Conservation (phyloP, 2,113 vertebrate genomes). For the Brachyhypopomus gauderio region DNA sequence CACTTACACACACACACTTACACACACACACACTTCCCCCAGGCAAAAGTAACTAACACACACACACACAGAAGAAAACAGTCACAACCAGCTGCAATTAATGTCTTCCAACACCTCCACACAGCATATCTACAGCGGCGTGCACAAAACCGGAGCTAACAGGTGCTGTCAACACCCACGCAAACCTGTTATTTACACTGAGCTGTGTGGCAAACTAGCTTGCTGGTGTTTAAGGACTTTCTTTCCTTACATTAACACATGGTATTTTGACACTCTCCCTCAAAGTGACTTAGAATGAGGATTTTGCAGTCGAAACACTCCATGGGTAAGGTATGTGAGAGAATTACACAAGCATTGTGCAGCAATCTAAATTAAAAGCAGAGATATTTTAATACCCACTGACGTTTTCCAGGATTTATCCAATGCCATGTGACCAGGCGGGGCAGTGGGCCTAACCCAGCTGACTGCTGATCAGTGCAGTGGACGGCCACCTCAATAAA, state of each 20-base stretch:
- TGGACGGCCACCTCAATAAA: constrained; percentile 7
- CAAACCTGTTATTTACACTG: constrained; percentile 32
- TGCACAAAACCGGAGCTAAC: constrained; percentile 26
- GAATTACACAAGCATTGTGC: neutral
- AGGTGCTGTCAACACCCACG: constrained; percentile 30
- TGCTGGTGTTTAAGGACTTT: neutral
- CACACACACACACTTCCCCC: constrained; percentile 48
- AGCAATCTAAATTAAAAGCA: neutral
- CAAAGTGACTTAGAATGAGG: neutral
- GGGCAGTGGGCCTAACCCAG: neutral
- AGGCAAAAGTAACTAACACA: constrained; percentile 56
- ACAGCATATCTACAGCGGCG: constrained; percentile 19
- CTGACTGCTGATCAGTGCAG: constrained; percentile 41
- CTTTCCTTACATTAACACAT: constrained; percentile 20
- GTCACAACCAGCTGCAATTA: constrained; percentile 57
- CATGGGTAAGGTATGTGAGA: neutral
- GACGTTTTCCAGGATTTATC: neutral
- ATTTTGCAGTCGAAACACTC: neutral
- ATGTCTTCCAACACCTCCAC: constrained; percentile 44
- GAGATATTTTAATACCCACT: neutral
- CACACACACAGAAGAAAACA: constrained; percentile 47
- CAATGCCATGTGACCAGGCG: too few relatives aligned
- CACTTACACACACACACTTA: constrained; percentile 36
- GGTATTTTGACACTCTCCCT: neutral
- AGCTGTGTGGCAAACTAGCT: neutral